Evolutionary conservation across 2,113 vertebrate species (phyloP).

Genomic region (Recurvirostra avosetta): DNA sequence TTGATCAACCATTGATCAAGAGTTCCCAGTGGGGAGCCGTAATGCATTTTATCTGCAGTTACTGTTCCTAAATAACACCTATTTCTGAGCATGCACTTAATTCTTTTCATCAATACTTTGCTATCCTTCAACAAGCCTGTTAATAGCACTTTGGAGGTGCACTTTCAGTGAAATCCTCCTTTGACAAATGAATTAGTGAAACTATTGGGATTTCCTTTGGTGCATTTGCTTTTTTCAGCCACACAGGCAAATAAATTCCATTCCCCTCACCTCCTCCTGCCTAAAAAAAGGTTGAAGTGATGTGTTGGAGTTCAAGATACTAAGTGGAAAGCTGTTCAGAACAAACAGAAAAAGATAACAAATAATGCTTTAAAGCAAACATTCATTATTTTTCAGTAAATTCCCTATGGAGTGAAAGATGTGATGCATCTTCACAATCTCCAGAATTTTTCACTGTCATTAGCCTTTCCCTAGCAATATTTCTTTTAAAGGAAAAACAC

Average conservation of each 20-base stretch:
- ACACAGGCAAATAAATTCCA: background rate
- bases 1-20: constrained; percentile 32
- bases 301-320: background rate
- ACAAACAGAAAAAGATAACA: background rate
- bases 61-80: constrained; percentile 20
- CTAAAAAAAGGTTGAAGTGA: background rate
- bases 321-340: background rate
- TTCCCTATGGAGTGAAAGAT: background rate
- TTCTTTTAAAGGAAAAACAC: background rate
- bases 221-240: background rate
- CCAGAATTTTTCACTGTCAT: background rate
- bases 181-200: constrained; percentile 40
- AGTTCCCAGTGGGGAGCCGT: background rate
- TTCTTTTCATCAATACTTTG: constrained; percentile 27
- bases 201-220: background rate
- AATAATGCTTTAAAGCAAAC: background rate
- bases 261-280: background rate
- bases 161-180: constrained; percentile 5
- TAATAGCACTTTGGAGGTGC: constrained; percentile 35
- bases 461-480: background rate
- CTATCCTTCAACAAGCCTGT: constrained; percentile 6
- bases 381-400: background rate
- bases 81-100: constrained; percentile 36
- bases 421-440: background rate
- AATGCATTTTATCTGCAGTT: constrained; percentile 52